A percentile compares a stretch with the other conserved stretches of the same genome.
These are phyloP conservation scores for Rutilus rutilus DNA, from an alignment of 2,113 vertebrate genomes.

Conservation along the genomic window DNA sequence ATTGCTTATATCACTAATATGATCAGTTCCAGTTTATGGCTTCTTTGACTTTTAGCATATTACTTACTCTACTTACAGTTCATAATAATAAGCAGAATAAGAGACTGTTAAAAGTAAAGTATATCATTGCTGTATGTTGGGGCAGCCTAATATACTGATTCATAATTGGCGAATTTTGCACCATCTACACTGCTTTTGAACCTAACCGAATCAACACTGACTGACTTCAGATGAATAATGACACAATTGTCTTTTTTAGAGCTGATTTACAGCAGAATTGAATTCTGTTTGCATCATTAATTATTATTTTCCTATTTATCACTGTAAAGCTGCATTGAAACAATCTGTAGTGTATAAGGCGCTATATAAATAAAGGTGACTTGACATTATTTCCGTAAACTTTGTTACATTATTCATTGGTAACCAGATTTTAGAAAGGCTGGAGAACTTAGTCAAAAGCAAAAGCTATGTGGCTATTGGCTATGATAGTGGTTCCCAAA, in stretches of 20 bases:
- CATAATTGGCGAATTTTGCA: too few species aligned
- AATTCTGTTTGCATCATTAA: too few species aligned
- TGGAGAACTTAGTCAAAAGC: background rate
- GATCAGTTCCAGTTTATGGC: background rate
- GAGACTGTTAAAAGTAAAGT: background rate
- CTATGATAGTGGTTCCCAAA: background rate
- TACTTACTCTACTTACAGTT: background rate
- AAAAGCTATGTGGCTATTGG: background rate
- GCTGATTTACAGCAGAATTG: too few species aligned
- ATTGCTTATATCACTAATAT: slow-evolving; percentile 25
- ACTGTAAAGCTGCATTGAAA: too few species aligned
- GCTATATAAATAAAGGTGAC: too few species aligned
- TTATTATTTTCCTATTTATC: too few species aligned
- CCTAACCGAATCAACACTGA: too few species aligned
- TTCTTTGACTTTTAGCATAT: background rate
- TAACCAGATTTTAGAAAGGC: background rate
- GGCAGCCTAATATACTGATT: too few species aligned
- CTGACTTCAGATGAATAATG: too few species aligned
- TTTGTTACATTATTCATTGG: background rate
- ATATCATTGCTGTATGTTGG: background rate
- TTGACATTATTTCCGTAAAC: background rate
- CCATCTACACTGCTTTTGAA: too few species aligned
- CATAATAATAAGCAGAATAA: background rate
- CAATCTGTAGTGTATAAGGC: too few species aligned
- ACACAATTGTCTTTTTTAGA: too few species aligned